Evolutionary conservation across 2,113 vertebrate genomes (phyloP), one percentile per base, ranked within the genome.

Genomic region (Oostethus manadensis): DNA sequence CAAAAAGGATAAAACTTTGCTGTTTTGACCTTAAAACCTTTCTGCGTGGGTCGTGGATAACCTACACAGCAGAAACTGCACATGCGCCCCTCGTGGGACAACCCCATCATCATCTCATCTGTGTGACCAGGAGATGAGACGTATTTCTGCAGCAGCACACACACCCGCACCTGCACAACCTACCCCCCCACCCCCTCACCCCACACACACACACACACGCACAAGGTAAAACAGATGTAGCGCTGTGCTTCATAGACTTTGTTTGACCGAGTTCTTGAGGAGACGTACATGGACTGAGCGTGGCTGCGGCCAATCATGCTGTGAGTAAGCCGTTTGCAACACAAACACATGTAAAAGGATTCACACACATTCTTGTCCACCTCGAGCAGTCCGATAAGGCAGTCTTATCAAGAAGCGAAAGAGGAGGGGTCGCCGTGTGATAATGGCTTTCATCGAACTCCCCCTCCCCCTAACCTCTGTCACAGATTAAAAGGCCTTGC

Each of bases 371-470:
- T 11, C 38, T 3, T 11, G 11, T 21, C 47, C 38, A 84, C 86
- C 84, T 81, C 80, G 70, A 86, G 88, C 86, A 79, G 89, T 81
- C 86, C 87, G 92, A 93, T 93, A 91, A 74, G 80, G 76, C 77
- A 80, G 87, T 84, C 88, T 93, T 94, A 93, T 94, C 93, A 82
- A 74, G 82, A 87, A 87, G 87, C 73, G 63, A 38, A 26, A 35
- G 56, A 22, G 73, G 71, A 82, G 83, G 38, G 51, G 53, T 69
- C 21, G 73, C 84, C 67, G 82, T 88, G 89, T 92, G 91, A 93
- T 94, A 94, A 94, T 91, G 92, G 90, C 90, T 92, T 92, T 92
- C 90, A 92, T 89, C 88, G 93, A 92, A n/a, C n/a, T n/a, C 93
- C 93, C 92, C 91, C 89, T 84, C 29, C 29, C 29, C 29, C 29